phyloP scores from a whole-genome alignment of 2,888 invertebrate species.

The Biston betularia region DNA sequence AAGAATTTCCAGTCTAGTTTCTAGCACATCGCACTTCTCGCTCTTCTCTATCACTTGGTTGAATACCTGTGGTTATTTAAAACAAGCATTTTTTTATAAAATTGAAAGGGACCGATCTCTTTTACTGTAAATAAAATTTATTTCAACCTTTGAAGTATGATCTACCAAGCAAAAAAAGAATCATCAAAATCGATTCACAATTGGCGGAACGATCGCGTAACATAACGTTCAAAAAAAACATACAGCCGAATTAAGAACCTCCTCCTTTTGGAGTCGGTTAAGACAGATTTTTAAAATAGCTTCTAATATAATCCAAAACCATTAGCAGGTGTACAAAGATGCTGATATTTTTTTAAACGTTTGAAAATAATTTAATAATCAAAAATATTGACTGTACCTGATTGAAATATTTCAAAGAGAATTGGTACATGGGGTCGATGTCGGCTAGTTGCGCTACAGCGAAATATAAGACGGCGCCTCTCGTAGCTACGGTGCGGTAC shows the following conservation, averaged over 20 bases:
- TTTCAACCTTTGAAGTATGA: no score
- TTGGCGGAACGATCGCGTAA: no score
- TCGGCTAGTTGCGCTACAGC: constrained; percentile 95
- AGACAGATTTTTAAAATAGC: no score
- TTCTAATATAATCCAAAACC: no score
- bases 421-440: constrained; percentile 98
- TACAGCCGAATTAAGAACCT: no score
- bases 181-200: no score
- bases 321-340: no score
- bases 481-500: constrained; percentile 93
- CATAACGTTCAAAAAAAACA: no score
- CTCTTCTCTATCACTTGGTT: constrained; percentile 92
- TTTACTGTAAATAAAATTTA: no score
- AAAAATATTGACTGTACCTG: constrained; percentile 54
- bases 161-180: no score
- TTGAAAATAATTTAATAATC: neutral
- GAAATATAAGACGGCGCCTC: constrained; percentile 96
- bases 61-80: constrained; percentile 87
- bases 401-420: constrained; percentile 95
- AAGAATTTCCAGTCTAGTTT: constrained; percentile 89
- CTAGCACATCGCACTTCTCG: constrained; percentile 88
- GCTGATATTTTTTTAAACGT: neutral
- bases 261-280: no score
- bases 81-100: neutral
- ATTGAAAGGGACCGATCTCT: no score